Evolutionary conservation across 2,888 invertebrate genomes (phyloP).

Genomic region (Sinohyriopsis cumingii): DNA sequence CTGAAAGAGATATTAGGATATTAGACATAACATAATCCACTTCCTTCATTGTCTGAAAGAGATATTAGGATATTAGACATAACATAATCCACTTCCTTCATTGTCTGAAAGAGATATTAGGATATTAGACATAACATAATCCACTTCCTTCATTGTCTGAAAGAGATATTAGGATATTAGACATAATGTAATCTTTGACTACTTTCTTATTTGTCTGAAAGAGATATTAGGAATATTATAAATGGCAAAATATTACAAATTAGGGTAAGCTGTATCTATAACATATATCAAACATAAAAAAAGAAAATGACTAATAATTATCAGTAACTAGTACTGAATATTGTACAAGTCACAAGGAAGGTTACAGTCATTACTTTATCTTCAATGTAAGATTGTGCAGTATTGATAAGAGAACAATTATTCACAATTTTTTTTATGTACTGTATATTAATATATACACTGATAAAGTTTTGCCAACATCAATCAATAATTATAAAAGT

Average conservation of each 20-base stretch:
- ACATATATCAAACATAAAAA: too few species aligned
- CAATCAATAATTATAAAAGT: too few species aligned
- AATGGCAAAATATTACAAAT: background rate
- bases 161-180: constrained; percentile 51
- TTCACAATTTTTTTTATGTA: too few species aligned
- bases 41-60: constrained; percentile 52
- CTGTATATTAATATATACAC: too few species aligned
- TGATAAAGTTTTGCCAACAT: too few species aligned
- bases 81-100: constrained; percentile 58
- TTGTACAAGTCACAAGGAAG: too few species aligned
- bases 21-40: constrained; percentile 66
- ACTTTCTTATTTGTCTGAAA: constrained; percentile 56
- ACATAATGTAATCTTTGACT: constrained; percentile 58
- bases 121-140: constrained; percentile 64
- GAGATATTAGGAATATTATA: background rate
- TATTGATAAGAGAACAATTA: too few species aligned
- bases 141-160: constrained; percentile 60
- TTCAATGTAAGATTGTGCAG: too few species aligned
- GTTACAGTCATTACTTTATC: too few species aligned
- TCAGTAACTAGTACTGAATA: too few species aligned
- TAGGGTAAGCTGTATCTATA: too few species aligned
- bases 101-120: constrained; percentile 48
- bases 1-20: constrained; percentile 50
- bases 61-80: constrained; percentile 62
- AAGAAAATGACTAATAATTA: too few species aligned